Conservation (phyloP, 2,797 vertebrate genomes). For the Corythornis leucogaster region DNA sequence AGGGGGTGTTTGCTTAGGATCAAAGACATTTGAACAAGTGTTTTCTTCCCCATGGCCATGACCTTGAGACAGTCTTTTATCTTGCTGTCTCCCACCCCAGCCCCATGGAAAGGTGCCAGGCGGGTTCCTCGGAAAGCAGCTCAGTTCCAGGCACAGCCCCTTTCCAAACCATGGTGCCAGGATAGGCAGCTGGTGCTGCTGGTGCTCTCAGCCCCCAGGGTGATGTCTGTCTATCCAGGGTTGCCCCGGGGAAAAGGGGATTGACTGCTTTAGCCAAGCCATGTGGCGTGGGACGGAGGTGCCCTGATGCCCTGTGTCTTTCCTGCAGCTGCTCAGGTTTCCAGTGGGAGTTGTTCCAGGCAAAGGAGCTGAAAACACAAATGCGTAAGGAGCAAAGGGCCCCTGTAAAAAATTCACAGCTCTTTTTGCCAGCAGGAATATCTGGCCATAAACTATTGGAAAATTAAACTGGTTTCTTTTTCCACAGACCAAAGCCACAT, state of each 20-base stretch:
- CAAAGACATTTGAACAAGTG: not conserved
- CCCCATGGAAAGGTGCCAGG: not conserved
- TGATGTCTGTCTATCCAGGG: not conserved
- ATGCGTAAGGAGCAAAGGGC: not conserved
- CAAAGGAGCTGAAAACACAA: not conserved
- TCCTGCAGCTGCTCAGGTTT: not conserved
- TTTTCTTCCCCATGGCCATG: not conserved
- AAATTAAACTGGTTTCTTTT: constrained; percentile 21
- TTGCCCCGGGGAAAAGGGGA: not conserved
- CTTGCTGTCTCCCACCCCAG: not conserved
- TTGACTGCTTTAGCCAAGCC: not conserved
- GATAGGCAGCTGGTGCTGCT: not conserved
- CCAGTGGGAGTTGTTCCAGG: not conserved
- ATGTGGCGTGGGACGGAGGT: accelerated
- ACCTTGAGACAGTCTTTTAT: not conserved
- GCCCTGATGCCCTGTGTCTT: accelerated
- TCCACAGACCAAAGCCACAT: constrained; percentile 26
- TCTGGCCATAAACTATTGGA: constrained; percentile 35
- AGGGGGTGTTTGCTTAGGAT: not conserved
- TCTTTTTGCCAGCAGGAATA: constrained; percentile 3
- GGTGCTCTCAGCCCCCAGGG: not conserved
- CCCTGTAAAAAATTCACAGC: not conserved
- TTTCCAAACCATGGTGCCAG: not conserved
- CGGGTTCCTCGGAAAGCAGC: accelerated
- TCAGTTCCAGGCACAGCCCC: not conserved